Evolutionary conservation across 2,113 vertebrate genomes (phyloP).

Genomic region (Australoheros scitulus): DNA sequence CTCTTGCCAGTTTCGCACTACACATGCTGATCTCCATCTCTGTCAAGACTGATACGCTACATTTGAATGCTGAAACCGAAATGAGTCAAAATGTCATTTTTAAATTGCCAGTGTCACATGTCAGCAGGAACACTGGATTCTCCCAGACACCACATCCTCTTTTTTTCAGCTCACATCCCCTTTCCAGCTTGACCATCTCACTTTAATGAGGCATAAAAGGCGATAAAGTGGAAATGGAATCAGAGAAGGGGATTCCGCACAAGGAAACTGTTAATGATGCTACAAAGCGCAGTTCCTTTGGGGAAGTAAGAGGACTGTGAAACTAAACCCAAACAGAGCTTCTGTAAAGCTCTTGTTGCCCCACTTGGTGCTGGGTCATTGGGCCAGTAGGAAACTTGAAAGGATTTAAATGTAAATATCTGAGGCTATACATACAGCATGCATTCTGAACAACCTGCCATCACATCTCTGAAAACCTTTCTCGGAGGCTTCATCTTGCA

Average conservation of each 20-base stretch:
- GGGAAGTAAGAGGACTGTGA: constrained; percentile 61
- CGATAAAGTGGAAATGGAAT: constrained; percentile 66
- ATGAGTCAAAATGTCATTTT: constrained; percentile 8
- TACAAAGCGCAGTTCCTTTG: constrained; percentile 53
- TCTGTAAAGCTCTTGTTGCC: constrained; percentile 49
- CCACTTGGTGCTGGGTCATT: constrained; percentile 5
- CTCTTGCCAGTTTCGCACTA: constrained; percentile 23
- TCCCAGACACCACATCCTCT: constrained; percentile 73
- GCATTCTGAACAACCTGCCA: not conserved
- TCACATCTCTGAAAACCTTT: not conserved
- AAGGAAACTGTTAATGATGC: constrained; percentile 56
- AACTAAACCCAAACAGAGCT: constrained; percentile 59
- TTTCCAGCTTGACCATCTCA: constrained; percentile 69
- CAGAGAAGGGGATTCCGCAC: constrained; percentile 65
- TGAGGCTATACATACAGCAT: not conserved
- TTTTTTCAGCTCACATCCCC: constrained; percentile 79
- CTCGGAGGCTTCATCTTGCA: not conserved
- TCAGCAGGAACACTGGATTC: constrained; percentile 44
- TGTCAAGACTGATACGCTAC: not conserved
- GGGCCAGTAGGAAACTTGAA: not conserved
- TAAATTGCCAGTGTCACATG: constrained; percentile 46
- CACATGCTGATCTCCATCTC: not conserved
- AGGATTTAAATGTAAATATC: not conserved
- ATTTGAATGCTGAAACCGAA: not conserved
- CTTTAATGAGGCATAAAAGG: constrained; percentile 52